Conservation (phyloP, 2,797 vertebrate genomes). For the Etheostoma nigrum region DNA sequence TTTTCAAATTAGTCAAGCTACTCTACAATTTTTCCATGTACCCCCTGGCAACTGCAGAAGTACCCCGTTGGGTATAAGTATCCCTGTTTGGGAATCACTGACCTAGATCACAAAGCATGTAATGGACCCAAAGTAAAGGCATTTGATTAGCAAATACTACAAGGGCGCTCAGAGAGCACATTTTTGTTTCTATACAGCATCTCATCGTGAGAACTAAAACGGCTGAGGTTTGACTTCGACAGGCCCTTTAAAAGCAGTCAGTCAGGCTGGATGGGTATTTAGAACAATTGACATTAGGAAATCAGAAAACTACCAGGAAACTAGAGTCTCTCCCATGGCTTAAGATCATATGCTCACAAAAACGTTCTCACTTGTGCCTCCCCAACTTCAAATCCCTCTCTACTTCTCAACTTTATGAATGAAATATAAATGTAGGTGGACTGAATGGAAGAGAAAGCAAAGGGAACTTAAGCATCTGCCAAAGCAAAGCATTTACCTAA, state of each 20-base stretch:
- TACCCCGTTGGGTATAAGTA: too few species aligned
- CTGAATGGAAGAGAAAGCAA: not conserved
- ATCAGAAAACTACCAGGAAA: conserved; percentile 16
- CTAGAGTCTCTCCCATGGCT: not conserved
- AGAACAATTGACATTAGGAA: conserved; percentile 26
- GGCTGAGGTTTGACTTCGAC: conserved; percentile 18
- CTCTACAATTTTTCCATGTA: too few species aligned
- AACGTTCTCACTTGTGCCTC: not conserved
- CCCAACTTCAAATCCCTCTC: not conserved
- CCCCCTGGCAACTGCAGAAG: too few species aligned
- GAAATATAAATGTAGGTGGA: not conserved
- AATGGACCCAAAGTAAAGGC: conserved; percentile 1
- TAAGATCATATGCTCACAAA: conserved; percentile 28
- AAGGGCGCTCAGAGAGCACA: too few species aligned
- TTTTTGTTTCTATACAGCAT: conserved; percentile 11
- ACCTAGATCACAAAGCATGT: conserved; percentile 27
- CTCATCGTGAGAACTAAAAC: not conserved
- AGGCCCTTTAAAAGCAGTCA: conserved; percentile 14
- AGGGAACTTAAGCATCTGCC: not conserved
- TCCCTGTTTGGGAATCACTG: too few species aligned
- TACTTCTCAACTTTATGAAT: not conserved
- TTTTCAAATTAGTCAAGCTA: too few species aligned
- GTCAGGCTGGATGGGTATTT: not conserved
- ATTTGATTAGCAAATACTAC: conserved; percentile 25
- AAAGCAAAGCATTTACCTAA: not conserved